Evolutionary conservation across 2,888 invertebrate genomes (phyloP), one percentile per base, ranked within the genome.

Genomic region (Tanytarsus gracilentus): DNA sequence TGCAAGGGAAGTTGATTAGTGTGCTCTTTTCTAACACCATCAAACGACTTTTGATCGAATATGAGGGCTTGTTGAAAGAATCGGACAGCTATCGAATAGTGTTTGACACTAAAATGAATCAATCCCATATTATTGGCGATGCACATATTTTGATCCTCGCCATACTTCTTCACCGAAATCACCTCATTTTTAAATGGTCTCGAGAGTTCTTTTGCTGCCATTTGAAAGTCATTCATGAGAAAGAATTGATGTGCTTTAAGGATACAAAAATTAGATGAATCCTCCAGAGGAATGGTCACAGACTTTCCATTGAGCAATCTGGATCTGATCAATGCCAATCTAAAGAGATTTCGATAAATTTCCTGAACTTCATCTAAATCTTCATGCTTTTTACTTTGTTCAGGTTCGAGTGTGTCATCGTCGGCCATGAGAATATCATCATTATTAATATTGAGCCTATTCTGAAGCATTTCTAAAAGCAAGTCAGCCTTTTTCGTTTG

Each of bases 91-190:
- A 74, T 71, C 0, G 74, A 75, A 65, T 74, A 74, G 55, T 74
- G 73, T 1, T 73, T 69, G 8, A 75, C 75, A 8, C 71, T 67
- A 36, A 74, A 66, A 62, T 74, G 74, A 11, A 74, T 74, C 4
- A 74, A 69, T 2, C 75, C 74, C 74, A 75, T 75, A 56, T 74
- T 74, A 63, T 74, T 74, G 21, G 75, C 74, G 14, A 74, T 68
- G 48, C 70, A 70, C 1, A 72, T 69, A 62, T 72, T 71, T 25
- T 72, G 64, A 64, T 72, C 70, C 27, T 72, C 68, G n/a, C 68
- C 70, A 53, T 70, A 67, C 3, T 62, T 63, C 23, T 66, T 67
- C 25, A 67, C 66, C 26, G 66, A 33, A 56, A 65, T 64, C 3
- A 63, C 50, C 33, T 63, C 64, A 48, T 61, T 55, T n/a, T 65